Percentiles rank a stretch among this genome's conserved stretches.
These are phyloP conservation scores for Diceros bicornis DNA, from an alignment of 2,797 vertebrate species.

Conservation along the genomic window DNA sequence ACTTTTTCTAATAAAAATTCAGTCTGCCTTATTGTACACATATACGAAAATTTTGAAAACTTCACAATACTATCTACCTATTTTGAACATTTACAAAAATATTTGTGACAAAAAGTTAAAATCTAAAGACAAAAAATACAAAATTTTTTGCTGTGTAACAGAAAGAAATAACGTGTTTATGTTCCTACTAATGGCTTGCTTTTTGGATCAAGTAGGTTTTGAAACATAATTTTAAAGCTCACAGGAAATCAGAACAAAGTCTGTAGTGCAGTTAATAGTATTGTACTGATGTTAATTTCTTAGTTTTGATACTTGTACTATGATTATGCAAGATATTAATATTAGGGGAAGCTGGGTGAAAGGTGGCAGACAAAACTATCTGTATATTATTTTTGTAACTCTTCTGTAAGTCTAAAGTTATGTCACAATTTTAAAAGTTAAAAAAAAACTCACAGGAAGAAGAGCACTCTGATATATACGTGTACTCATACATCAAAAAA, in stretches of 20 bases:
- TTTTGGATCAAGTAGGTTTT: background rate
- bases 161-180: background rate
- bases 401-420: background rate
- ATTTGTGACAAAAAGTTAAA: background rate
- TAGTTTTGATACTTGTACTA: background rate
- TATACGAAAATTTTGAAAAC: background rate
- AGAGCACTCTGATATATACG: background rate
- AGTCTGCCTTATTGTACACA: background rate
- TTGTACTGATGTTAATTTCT: background rate
- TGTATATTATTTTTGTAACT: background rate
- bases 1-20: background rate
- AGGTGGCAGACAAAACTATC: background rate
- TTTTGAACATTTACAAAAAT: constrained; percentile 9
- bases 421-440: background rate
- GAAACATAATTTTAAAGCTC: background rate
- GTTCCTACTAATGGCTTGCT: background rate
- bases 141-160: background rate
- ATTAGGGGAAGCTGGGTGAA: background rate
- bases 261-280: background rate
- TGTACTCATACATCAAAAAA: background rate
- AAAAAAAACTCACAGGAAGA: background rate
- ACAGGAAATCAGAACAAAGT: background rate
- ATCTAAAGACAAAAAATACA: background rate
- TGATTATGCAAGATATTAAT: background rate
- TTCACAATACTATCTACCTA: background rate